These are phyloP conservation scores for Poecile atricapillus DNA, from an alignment of 2,113 vertebrate genomes.

Conservation along the genomic window DNA sequence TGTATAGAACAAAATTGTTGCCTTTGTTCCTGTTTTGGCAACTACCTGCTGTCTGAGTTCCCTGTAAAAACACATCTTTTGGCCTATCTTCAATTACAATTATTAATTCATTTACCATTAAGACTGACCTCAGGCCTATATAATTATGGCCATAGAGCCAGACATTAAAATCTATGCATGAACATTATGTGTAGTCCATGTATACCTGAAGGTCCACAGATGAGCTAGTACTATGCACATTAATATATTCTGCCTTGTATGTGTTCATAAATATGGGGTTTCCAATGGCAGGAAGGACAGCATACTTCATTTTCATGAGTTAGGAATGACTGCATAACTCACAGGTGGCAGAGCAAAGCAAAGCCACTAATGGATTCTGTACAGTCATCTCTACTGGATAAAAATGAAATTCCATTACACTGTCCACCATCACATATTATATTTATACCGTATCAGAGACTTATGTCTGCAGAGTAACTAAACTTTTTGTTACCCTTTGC, in stretches of 20 bases:
- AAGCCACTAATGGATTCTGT: constrained; percentile 54
- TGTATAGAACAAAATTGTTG: constrained; percentile 34
- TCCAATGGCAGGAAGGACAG: constrained; percentile 21
- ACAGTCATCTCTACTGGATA: constrained; percentile 43
- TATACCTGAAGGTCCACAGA: background rate
- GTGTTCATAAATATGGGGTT: constrained; percentile 50
- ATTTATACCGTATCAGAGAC: constrained; percentile 51
- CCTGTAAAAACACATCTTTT: constrained; percentile 5
- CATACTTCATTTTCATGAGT: constrained; percentile 66
- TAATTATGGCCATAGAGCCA: background rate
- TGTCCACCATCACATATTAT: constrained; percentile 44
- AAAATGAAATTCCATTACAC: constrained; percentile 61
- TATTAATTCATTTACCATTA: constrained; percentile 13
- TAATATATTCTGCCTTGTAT: constrained; percentile 33
- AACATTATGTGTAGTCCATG: background rate
- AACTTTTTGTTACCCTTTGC: constrained; percentile 48
- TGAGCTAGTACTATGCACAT: background rate
- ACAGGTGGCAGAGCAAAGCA: constrained; percentile 54
- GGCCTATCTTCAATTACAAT: background rate
- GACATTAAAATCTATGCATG: background rate
- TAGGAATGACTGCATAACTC: constrained; percentile 62
- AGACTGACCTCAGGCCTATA: background rate
- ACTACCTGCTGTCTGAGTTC: constrained; percentile 7
- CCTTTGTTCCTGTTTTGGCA: constrained; percentile 31
- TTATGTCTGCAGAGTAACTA: constrained; percentile 57